phyloP scores from a whole-genome alignment of 92 coral and sea anemone species.

The Zoanthus gigantus region DNA sequence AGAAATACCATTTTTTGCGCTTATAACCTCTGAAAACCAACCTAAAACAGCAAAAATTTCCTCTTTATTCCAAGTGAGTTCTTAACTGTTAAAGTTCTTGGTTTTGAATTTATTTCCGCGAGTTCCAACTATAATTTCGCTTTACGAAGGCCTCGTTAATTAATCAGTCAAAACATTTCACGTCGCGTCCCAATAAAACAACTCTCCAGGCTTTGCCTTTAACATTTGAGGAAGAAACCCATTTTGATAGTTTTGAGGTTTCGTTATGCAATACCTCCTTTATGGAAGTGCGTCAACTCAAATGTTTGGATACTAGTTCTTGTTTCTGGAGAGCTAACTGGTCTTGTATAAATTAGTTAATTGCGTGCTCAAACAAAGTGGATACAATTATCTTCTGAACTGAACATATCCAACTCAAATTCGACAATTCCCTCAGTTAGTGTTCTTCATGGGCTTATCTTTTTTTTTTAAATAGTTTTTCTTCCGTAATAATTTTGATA shows the following conservation, averaged over 20 bases:
- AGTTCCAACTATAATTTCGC: constrained; percentile 13
- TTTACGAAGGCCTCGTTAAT: constrained; percentile 12
- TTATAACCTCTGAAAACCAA: constrained; percentile 15
- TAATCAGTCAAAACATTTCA: neutral
- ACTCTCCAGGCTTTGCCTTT: neutral
- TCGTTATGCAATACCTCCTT: neutral
- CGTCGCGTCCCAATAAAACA: constrained; percentile 9
- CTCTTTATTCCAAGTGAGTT: constrained; percentile 14
- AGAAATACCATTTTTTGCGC: constrained; percentile 4
- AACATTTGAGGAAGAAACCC: constrained; percentile 18
- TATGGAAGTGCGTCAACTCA: neutral
- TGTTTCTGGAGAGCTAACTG: neutral
- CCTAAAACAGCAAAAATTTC: constrained; percentile 15
- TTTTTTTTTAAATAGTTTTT: constrained; percentile 6
- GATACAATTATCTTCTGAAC: constrained; percentile 2
- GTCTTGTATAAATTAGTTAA: constrained; percentile 5
- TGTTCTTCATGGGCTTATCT: constrained; percentile 21
- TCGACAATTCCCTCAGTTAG: constrained; percentile 6
- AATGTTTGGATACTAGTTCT: neutral
- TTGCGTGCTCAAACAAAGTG: constrained; percentile 14
- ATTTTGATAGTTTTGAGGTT: constrained; percentile 9
- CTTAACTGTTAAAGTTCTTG: constrained; percentile 15
- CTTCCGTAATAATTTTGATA: constrained; percentile 22
- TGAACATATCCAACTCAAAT: constrained; percentile 18
- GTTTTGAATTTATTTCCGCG: constrained; percentile 4